Evolutionary conservation across 2,797 vertebrate genomes (phyloP), one percentile per base, ranked within the genome.

Genomic region (Danio tinwini): DNA sequence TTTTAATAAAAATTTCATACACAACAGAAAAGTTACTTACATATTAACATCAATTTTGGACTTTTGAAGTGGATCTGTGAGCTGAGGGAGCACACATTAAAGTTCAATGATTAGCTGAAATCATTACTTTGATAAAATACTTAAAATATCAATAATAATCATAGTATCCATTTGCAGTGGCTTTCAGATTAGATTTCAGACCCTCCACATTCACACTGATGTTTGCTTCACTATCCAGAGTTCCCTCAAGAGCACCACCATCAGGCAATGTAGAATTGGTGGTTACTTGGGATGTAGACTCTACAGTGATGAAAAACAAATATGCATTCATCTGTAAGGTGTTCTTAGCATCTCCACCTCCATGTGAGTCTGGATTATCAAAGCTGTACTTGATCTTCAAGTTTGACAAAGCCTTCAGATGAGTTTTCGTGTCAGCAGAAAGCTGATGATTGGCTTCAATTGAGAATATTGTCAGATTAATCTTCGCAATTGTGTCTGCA

Each of bases 401-500:
- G 44, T 82, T 92, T 64, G 94, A 96, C 14, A 86, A 88, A 83
- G 92, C 74, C 55, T 91, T 94, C 78, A 93, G 88, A 81, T 94
- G 95, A 68, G 91, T 87, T 76, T 95, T 96, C 8, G 90, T 93
- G 85, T 95, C 92, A 83, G 92, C 96, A 67, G 85, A 89, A 80
- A 98, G 91, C 61, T 96, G 92, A 84, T 98, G 97, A 71, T 90
- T 95, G 84, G 90, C 93, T 84, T 94, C 93, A 1, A 95, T 79
- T 75, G 84, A 92, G 63, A 97, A 69, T 63, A 93, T 74, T 2
- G 94, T 88, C 73, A 90, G 82, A 13, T 88, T 80, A 44, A 96
- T 87, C 76, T 93, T 93, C 77, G 87, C 93, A 19, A 63, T 74
- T 78, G 96, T 96, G 55, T 76, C 85, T 53, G 94, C 85, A 42